Conservation (phyloP, 2,113 vertebrate species). For the Hypomesus transpacificus region DNA sequence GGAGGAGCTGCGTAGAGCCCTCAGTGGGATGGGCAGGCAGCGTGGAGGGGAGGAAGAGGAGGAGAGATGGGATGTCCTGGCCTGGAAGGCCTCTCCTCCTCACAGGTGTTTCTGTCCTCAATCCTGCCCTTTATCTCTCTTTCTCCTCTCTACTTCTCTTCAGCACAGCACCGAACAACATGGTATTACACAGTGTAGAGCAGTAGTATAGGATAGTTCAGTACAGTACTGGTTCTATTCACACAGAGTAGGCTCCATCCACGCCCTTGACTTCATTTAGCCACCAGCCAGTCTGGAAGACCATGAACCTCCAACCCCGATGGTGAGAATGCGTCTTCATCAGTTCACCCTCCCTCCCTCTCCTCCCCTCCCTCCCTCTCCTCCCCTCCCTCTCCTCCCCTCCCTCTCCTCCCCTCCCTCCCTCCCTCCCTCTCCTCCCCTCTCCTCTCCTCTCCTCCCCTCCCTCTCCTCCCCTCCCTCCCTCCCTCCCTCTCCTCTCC, state of each 20-base stretch:
- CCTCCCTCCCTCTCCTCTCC: background rate
- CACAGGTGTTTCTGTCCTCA: background rate
- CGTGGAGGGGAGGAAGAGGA: slow-evolving; percentile 36
- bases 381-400: background rate
- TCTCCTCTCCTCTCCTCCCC: background rate
- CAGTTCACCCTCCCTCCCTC: background rate
- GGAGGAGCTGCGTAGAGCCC: slow-evolving; percentile 48
- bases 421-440: background rate
- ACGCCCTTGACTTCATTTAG: no score
- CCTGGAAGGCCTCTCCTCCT: slow-evolving; percentile 2
- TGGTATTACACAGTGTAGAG: no score
- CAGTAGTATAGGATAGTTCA: no score
- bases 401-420: background rate
- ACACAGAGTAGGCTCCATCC: no score
- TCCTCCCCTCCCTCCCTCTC: background rate
- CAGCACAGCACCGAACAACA: no score
- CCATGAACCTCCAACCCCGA: no score
- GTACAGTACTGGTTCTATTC: no score
- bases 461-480: background rate
- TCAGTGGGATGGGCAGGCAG: slow-evolving; percentile 41
- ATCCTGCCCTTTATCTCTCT: no score
- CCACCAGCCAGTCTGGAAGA: no score
- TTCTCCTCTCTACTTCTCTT: background rate
- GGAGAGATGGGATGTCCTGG: background rate
- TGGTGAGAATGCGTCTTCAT: background rate